A percentile compares a stretch with the other conserved stretches of the same genome.
phyloP scores from a whole-genome alignment of 2,888 invertebrate genomes.

The Myopa testacea region DNA sequence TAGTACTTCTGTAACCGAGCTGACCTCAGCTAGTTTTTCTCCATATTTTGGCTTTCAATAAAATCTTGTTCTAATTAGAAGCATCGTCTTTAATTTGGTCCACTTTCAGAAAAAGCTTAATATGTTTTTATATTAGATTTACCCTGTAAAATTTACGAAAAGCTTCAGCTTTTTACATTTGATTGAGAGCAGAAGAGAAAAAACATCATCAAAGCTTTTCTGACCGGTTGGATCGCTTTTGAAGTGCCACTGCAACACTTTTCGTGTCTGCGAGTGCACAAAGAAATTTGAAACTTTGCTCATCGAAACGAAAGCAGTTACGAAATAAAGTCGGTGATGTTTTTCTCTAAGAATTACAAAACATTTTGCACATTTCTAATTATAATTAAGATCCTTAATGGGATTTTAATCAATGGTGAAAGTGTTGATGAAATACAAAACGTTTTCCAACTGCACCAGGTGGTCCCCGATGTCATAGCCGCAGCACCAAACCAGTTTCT shows the following conservation, averaged over 20 bases:
- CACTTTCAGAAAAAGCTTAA: background rate
- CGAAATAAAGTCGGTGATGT: background rate
- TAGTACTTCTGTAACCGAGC: background rate
- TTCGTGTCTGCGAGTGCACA: background rate
- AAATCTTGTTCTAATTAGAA: background rate
- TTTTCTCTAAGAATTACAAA: constrained; percentile 3
- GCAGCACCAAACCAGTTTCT: constrained; percentile 54
- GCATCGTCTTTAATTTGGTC: background rate
- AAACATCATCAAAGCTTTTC: background rate
- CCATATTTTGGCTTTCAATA: background rate
- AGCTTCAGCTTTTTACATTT: background rate
- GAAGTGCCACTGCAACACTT: background rate
- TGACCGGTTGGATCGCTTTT: background rate
- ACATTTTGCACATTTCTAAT: constrained; percentile 24
- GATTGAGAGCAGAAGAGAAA: background rate
- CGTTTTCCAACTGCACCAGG: constrained; percentile 47
- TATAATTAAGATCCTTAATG: background rate
- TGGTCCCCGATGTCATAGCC: constrained; percentile 61
- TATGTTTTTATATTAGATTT: background rate
- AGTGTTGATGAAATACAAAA: constrained; percentile 39
- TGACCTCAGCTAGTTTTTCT: too few relatives aligned
- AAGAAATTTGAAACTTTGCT: background rate
- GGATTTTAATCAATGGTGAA: constrained; percentile 3
- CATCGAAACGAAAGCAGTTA: background rate
- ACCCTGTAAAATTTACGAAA: background rate